Percentiles rank a stretch among this genome's conserved stretches.
phyloP scores from a whole-genome alignment of 2,888 invertebrate genomes.

The Aethes cnicana region DNA sequence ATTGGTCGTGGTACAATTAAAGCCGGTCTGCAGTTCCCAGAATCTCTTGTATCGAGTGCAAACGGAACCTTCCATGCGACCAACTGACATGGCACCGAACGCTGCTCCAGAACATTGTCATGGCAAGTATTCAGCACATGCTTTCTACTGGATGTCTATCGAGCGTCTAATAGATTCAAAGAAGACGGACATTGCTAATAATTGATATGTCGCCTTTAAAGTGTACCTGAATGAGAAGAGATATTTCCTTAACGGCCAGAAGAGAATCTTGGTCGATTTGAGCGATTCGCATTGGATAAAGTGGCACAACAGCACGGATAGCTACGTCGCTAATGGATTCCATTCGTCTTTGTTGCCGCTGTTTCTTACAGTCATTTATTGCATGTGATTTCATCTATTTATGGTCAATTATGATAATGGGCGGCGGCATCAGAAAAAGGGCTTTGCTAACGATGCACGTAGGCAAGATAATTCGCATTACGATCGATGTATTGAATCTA shows the following conservation, averaged over 20 bases:
- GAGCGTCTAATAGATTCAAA: conserved; percentile 8
- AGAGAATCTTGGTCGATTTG: conserved; percentile 32
- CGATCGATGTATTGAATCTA: conserved; percentile 22
- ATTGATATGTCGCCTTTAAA: conserved; percentile 26
- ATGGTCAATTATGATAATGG: conserved; percentile 55
- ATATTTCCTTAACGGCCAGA: conserved; percentile 29
- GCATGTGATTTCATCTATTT: conserved; percentile 55
- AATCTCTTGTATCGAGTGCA: conserved; percentile 60
- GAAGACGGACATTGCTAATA: conserved; percentile 23
- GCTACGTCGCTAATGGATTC: conserved; percentile 34
- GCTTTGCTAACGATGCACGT: conserved; percentile 50
- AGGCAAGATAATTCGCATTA: conserved; percentile 34
- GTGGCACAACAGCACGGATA: conserved; percentile 34
- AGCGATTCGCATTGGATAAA: conserved; percentile 27
- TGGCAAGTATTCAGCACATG: conserved; percentile 29
- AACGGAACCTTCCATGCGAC: conserved; percentile 64
- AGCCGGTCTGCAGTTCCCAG: conserved; percentile 49
- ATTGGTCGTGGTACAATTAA: conserved; percentile 12
- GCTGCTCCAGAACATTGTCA: conserved; percentile 27
- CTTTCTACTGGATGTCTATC: conserved; percentile 24
- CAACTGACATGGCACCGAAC: conserved; percentile 63
- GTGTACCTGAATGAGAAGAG: conserved; percentile 6
- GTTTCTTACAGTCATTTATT: conserved; percentile 47
- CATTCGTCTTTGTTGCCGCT: conserved; percentile 39
- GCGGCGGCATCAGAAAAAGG: conserved; percentile 47